Conservation (phyloP, 2,888 invertebrate species). For the Strigamia crassipes region DNA sequence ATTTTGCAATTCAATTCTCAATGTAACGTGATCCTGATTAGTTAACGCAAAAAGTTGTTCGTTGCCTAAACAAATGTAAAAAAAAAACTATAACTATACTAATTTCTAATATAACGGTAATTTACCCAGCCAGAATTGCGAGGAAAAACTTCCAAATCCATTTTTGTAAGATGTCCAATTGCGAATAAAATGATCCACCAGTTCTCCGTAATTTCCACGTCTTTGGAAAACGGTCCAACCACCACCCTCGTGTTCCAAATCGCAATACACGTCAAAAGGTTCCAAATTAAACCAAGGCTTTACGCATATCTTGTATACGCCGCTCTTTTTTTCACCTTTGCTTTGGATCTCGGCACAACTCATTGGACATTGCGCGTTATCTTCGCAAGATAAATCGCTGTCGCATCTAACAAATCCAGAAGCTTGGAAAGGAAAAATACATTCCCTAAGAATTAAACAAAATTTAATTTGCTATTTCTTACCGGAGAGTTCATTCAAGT, state of each 20-base stretch:
- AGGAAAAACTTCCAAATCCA: constrained; percentile 51
- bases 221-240: constrained; percentile 45
- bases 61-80: constrained; percentile 49
- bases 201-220: constrained; percentile 22
- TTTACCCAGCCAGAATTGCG: constrained; percentile 52
- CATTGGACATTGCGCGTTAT: not conserved
- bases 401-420: constrained; percentile 14
- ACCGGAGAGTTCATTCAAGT: constrained; percentile 18
- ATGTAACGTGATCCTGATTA: constrained; percentile 51
- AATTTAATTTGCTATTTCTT: not conserved
- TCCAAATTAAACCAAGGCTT: constrained; percentile 35
- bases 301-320: constrained; percentile 24
- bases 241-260: constrained; percentile 39
- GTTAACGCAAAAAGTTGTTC: constrained; percentile 52
- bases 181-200: not conserved
- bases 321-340: constrained; percentile 34
- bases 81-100: not conserved
- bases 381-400: not conserved
- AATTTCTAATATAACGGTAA: not conserved
- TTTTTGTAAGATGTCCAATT: constrained; percentile 52
- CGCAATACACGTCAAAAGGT: constrained; percentile 37
- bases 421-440: not conserved
- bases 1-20: constrained; percentile 51
- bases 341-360: constrained; percentile 41
- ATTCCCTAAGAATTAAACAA: not conserved